Percentiles rank a stretch among this genome's conserved stretches.
Conservation (phyloP, 2,888 invertebrate genomes). For the Polyploca ridens region DNA sequence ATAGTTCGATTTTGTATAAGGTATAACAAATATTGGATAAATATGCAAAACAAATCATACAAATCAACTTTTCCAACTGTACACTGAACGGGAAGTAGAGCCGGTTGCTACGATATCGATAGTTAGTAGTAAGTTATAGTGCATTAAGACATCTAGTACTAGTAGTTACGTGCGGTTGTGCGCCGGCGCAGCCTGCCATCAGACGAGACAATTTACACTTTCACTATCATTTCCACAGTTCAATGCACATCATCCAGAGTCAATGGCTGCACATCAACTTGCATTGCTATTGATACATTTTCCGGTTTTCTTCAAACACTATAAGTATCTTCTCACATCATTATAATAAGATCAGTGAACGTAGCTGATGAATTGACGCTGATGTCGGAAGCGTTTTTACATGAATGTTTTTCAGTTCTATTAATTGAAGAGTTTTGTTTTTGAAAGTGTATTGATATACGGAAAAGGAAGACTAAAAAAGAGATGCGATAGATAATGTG, state of each 20-base stretch:
- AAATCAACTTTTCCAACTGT: background rate
- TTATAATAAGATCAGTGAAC: too few species aligned
- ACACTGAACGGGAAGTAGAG: slow-evolving; percentile 4
- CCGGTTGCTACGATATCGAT: background rate
- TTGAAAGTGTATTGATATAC: too few species aligned
- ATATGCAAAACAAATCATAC: background rate
- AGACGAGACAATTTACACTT: slow-evolving; percentile 31
- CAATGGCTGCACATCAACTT: slow-evolving; percentile 30
- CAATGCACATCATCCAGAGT: slow-evolving; percentile 52
- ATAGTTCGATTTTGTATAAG: background rate
- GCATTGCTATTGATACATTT: background rate
- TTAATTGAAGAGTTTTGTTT: too few species aligned
- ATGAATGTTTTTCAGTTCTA: too few species aligned
- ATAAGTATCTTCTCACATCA: background rate
- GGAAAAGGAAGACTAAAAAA: too few species aligned
- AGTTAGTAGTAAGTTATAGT: background rate
- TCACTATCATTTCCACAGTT: slow-evolving; percentile 46
- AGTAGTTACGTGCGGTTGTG: slow-evolving; percentile 11
- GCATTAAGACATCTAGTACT: background rate
- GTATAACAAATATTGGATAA: background rate
- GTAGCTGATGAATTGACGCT: too few species aligned
- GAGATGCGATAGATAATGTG: too few species aligned
- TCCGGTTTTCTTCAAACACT: background rate
- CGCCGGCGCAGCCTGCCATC: slow-evolving; percentile 12
- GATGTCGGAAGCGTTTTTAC: too few species aligned